These are phyloP conservation scores for Sphyrna mokarran DNA, from an alignment of 2,113 vertebrate genomes.

Conservation along the genomic window DNA sequence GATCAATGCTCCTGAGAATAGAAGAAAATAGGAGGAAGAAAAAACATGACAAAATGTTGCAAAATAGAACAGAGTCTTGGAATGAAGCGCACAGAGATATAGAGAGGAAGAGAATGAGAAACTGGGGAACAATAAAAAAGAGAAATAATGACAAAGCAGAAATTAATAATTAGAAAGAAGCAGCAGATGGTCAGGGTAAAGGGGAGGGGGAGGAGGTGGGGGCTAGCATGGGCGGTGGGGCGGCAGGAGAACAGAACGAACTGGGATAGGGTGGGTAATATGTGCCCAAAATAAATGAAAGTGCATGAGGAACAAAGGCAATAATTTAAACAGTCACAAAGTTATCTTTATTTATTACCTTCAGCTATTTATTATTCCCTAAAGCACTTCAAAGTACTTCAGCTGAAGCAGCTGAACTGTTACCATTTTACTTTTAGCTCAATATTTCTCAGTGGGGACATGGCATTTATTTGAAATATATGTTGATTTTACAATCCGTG, in stretches of 20 bases:
- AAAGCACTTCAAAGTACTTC: not conserved
- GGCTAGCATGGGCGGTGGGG: not conserved
- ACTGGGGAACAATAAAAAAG: not conserved
- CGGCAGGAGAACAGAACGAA: no score
- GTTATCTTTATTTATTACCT: constrained; percentile 33
- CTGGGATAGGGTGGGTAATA: not conserved
- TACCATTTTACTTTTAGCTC: constrained; percentile 23
- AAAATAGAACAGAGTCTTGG: not conserved
- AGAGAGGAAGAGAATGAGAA: not conserved
- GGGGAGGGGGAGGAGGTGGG: no score
- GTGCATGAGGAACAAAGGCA: not conserved
- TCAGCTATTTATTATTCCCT: not conserved
- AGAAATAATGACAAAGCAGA: not conserved
- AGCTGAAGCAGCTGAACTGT: constrained; percentile 23
- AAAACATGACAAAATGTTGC: not conserved
- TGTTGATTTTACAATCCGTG: constrained; percentile 1
- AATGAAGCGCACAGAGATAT: not conserved
- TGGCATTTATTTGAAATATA: constrained; percentile 24
- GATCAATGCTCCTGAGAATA: not conserved
- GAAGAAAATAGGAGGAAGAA: not conserved
- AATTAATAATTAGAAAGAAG: not conserved
- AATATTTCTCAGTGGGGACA: not conserved
- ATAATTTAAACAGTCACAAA: not conserved
- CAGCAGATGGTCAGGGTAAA: not conserved
- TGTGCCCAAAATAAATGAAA: not conserved